A percentile compares a stretch with the other conserved stretches of the same genome.
Evolutionary conservation across 2,888 invertebrate species (phyloP).

Genomic region (Phragmatobia fuliginosa): DNA sequence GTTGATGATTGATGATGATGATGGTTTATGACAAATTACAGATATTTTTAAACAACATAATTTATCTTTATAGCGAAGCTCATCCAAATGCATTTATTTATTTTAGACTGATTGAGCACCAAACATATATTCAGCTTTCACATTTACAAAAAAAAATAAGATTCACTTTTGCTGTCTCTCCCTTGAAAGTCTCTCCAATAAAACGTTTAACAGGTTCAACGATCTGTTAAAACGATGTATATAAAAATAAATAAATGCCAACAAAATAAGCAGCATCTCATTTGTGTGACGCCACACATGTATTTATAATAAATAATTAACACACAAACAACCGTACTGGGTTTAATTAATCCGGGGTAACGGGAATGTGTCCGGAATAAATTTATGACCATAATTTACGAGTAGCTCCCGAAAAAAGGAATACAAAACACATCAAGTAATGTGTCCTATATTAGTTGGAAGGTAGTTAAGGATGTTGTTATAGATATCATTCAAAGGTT

Average conservation of each 20-base stretch:
- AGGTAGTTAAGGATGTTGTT: slow-evolving; percentile 38
- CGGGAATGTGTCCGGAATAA: slow-evolving; percentile 71
- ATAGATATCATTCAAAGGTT: no score
- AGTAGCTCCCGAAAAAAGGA: slow-evolving; percentile 73
- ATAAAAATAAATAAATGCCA: slow-evolving; percentile 3
- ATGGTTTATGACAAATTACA: no score
- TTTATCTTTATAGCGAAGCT: no score
- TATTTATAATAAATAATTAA: slow-evolving; percentile 55
- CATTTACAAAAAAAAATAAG: not conserved
- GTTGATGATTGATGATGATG: no score
- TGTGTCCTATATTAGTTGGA: slow-evolving; percentile 58
- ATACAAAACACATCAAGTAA: slow-evolving; percentile 69
- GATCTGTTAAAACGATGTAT: slow-evolving; percentile 4
- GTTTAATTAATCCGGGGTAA: slow-evolving; percentile 79
- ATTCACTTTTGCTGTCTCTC: not conserved
- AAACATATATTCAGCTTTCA: not conserved
- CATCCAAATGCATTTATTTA: not conserved
- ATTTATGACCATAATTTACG: slow-evolving; percentile 84
- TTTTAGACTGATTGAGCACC: not conserved
- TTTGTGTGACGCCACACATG: slow-evolving; percentile 43
- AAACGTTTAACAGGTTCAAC: slow-evolving; percentile 3
- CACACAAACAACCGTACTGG: slow-evolving; percentile 65
- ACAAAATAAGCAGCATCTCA: slow-evolving; percentile 28
- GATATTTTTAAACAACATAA: no score
- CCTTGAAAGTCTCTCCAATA: not conserved